Evolutionary conservation across 2,113 vertebrate species (phyloP).

Genomic region (Gallinago jamesoni): DNA sequence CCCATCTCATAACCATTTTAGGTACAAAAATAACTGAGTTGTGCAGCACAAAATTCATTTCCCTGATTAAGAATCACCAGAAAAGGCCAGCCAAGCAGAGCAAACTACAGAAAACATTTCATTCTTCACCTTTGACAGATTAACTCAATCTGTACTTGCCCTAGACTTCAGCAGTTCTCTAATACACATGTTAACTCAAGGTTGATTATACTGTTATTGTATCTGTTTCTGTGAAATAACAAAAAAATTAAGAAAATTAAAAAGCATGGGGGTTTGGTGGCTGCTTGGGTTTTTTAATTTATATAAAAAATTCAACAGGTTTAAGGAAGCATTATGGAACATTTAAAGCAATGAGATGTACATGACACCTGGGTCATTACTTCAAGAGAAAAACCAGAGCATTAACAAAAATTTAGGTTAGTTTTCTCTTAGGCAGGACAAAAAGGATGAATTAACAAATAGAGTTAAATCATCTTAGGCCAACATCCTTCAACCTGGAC

Average conservation of each 20-base stretch:
- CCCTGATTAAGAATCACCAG: not conserved
- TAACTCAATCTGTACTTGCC: not conserved
- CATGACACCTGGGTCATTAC: not conserved
- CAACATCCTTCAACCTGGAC: not conserved
- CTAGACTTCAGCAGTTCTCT: not conserved
- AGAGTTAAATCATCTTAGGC: not conserved
- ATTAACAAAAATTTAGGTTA: not conserved
- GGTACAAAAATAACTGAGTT: not conserved
- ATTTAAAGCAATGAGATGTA: not conserved
- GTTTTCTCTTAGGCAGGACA: not conserved
- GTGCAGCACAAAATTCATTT: not conserved
- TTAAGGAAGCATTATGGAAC: not conserved
- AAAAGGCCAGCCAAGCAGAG: not conserved
- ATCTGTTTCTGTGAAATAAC: not conserved
- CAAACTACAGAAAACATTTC: not conserved
- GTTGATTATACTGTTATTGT: not conserved
- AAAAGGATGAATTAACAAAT: not conserved
- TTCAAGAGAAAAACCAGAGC: not conserved
- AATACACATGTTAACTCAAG: not conserved
- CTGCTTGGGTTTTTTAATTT: not conserved
- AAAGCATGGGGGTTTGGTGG: not conserved
- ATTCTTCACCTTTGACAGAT: not conserved
- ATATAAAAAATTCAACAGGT: not conserved
- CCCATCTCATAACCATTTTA: not conserved
- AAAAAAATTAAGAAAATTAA: not conserved